Evolutionary conservation across 2,113 vertebrate genomes (phyloP).

Genomic region (Rhinoderma darwinii): DNA sequence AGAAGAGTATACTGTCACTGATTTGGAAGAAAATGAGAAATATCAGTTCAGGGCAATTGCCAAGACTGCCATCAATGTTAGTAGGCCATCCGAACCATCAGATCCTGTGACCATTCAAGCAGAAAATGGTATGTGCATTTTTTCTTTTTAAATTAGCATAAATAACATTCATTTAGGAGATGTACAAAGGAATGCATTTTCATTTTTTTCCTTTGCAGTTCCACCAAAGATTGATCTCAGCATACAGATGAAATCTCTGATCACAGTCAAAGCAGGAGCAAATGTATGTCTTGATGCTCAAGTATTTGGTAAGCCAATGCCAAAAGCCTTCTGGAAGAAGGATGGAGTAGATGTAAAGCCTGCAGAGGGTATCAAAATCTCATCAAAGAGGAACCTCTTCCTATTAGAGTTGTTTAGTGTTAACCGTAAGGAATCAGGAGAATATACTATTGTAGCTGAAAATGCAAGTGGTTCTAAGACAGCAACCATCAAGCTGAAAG

Average conservation of each 20-base stretch:
- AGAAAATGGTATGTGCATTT: conserved; percentile 85
- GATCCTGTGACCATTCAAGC: conserved; percentile 88
- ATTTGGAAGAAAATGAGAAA: conserved; percentile 87
- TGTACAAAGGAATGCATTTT: not conserved
- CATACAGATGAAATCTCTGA: conserved; percentile 86
- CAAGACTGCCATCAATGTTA: conserved; percentile 93
- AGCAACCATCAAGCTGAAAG: conserved; percentile 85
- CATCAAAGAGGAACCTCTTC: conserved; percentile 83
- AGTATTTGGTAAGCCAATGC: conserved; percentile 94
- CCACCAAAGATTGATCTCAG: conserved; percentile 91
- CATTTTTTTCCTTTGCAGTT: conserved; percentile 74
- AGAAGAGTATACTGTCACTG: conserved; percentile 91
- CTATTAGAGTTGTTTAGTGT: conserved; percentile 83
- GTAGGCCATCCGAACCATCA: conserved; percentile 91
- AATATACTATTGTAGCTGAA: conserved; percentile 88
- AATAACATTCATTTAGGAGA: not conserved
- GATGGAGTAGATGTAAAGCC: conserved; percentile 80
- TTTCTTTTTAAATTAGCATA: not conserved
- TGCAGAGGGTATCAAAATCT: conserved; percentile 83
- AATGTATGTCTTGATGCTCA: conserved; percentile 89
- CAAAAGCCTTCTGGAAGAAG: conserved; percentile 90
- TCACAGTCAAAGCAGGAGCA: conserved; percentile 88
- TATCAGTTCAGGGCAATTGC: conserved; percentile 96
- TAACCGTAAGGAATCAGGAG: conserved; percentile 87
- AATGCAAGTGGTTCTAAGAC: conserved; percentile 93